Base-by-base conservation (phyloP, 1,140 invertebrate genomes). In the Yoshiicerus persimilis region DNA sequence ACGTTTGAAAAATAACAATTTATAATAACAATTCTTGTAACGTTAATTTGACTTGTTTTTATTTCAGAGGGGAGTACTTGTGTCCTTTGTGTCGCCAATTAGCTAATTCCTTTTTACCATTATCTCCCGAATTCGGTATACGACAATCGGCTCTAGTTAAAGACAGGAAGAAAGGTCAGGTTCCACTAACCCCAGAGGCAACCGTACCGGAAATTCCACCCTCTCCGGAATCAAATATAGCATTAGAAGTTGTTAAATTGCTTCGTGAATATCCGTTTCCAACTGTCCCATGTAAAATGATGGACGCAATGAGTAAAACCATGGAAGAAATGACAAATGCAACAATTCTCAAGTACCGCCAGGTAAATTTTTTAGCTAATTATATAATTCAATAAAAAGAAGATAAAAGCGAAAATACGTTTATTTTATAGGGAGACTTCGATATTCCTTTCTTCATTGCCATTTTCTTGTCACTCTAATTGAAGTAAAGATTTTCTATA, bases 31-130 rank as follows among this genome's bases (percentile, higher is more conserved):
- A n/a, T n/a, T n/a, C n/a, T n/a, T n/a, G n/a, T n/a, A n/a, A n/a
- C n/a, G n/a, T n/a, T n/a, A n/a, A n/a, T n/a, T 47, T 47, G 16
- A 6, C 16, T 20, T 16, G 9, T 36, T 38, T n/a, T 77, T 1
- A 34, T 70, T 70, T 70, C 70, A 77, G 70, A 75, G 75, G 88
- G 9, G 84, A 88, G 84, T 88, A 84, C 70, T 84, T 96, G 87
- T 99, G 98, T 93, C 98, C 98, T 4, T 93, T 99, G 32, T 99
- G 98, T 93, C 95, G 98, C 23, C 97, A 99, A 93, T 93, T 98
- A 25, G 97, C 97, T 4, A 99, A 99, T 93, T 96, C 96, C 11
- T 97, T 98, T 87, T 93, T 99, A 87, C 98, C 98, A 4, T 93
- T 99, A 23, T 95, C 96, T 32, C 96, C 97, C 5, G 95, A 96